phyloP scores from a whole-genome alignment of 1,140 invertebrate species.

The Saxidomus purpurata region DNA sequence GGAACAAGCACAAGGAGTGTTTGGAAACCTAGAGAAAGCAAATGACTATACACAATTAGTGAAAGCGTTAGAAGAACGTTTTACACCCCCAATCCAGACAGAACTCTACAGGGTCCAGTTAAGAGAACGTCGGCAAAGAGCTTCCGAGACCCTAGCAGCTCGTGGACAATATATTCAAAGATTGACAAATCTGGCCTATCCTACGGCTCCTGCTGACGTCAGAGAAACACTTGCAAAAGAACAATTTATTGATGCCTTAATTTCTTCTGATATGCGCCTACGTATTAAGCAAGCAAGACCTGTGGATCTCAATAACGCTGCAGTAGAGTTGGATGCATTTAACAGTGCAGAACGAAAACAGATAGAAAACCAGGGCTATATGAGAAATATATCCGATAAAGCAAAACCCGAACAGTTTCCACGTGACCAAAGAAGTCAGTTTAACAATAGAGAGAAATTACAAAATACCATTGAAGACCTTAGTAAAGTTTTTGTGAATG shows the following conservation, averaged over 20 bases:
- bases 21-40: constrained; percentile 41
- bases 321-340: background rate
- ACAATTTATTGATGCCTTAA: background rate
- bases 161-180: background rate
- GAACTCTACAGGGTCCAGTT: background rate
- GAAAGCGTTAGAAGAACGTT: background rate
- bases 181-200: background rate
- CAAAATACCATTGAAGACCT: background rate
- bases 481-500: background rate
- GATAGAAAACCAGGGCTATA: background rate
- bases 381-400: background rate
- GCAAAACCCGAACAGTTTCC: background rate
- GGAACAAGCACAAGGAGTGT: constrained; percentile 48
- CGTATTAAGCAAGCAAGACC: background rate
- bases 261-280: background rate
- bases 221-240: background rate
- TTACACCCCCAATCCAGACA: background rate
- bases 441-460: background rate
- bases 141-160: background rate
- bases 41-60: background rate
- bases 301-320: background rate
- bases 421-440: background rate
- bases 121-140: background rate
- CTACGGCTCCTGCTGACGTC: background rate
- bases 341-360: background rate